Base-by-base conservation (phyloP, 2,888 invertebrate species). In the Oligia fasciuncula region DNA sequence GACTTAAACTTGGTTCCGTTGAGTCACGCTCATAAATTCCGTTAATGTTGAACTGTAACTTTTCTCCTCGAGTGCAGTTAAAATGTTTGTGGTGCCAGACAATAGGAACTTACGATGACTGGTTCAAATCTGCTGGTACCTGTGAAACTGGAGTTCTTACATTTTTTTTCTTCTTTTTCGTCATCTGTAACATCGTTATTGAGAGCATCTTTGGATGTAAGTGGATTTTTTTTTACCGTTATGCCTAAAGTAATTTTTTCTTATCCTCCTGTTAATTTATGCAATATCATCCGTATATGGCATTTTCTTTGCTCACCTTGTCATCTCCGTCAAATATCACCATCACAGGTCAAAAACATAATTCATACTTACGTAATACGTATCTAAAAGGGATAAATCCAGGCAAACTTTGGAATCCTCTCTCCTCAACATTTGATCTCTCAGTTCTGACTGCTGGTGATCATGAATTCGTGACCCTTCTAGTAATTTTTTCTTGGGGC, bases 1-100 rank as follows among this genome's bases (percentile, higher is more conserved):
- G 79, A 77, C 75, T 84, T 81, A 67, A 71, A 81, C 76, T 81
- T 69, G 35, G 75, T 68, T 79, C 43, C 51, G 87, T 79, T 85
- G 86, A 86, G 79, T 86, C 86, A 86, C 77, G 79, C 78, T 76
- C 73, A 69, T 80, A 86, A 85, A 82, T 86, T 78, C 79, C 78
- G 71, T 77, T 80, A 85, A 65, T 71, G 70, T 73, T 77, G 40
- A 81, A 84, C 68, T 81, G 85, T 85, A 77, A 85, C 85, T 85
- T 83, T 83, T 80, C 83, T 84, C 57, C 65, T 85, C 40, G 74
- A 85, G 86, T 86, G 85, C 71, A 77, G 80, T 86, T 83, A 69
- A 83, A 85, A 85, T 83, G 77, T 80, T 80, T 83, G 73, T 57
- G 46, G 60, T 68, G 66, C 17, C 73, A 73, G 70, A 85, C 79